These are phyloP conservation scores for Hypomecis atomaria DNA, from an alignment of 2,888 invertebrate genomes.

Conservation along the genomic window DNA sequence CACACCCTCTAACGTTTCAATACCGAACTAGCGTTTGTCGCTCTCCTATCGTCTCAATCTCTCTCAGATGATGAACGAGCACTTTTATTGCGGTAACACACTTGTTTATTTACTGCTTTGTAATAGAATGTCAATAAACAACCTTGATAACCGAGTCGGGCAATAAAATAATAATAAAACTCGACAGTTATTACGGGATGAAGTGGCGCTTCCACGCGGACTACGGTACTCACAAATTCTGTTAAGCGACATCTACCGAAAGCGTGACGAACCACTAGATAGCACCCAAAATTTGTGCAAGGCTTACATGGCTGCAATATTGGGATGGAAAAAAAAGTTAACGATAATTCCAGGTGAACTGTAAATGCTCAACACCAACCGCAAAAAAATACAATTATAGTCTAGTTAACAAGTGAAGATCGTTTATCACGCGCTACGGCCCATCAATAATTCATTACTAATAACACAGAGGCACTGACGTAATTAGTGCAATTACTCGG, in stretches of 20 bases:
- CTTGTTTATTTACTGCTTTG: slow-evolving; percentile 74
- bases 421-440: slow-evolving; percentile 68
- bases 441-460: slow-evolving; percentile 81
- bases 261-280: slow-evolving; percentile 57
- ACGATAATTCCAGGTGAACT: slow-evolving; percentile 37
- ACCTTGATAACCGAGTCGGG: slow-evolving; percentile 63
- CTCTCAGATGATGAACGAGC: slow-evolving; percentile 69
- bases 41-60: slow-evolving; percentile 73
- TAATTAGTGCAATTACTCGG: slow-evolving; percentile 81
- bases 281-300: slow-evolving; percentile 32
- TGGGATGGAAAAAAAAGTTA: slow-evolving; percentile 26
- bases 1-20: slow-evolving; percentile 72
- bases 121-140: slow-evolving; percentile 77
- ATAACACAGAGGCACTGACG: slow-evolving; percentile 76
- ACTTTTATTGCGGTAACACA: slow-evolving; percentile 72
- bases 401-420: slow-evolving; percentile 65
- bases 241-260: slow-evolving; percentile 68
- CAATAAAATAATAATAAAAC: slow-evolving; percentile 72
- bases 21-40: slow-evolving; percentile 67
- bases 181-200: slow-evolving; percentile 55
- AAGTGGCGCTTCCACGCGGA: slow-evolving; percentile 55
- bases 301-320: slow-evolving; percentile 31
- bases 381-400: slow-evolving; percentile 54
- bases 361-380: slow-evolving; percentile 36
- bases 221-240: slow-evolving; percentile 45